Conservation (phyloP, 2,888 invertebrate species). For the Molorchus minor region DNA sequence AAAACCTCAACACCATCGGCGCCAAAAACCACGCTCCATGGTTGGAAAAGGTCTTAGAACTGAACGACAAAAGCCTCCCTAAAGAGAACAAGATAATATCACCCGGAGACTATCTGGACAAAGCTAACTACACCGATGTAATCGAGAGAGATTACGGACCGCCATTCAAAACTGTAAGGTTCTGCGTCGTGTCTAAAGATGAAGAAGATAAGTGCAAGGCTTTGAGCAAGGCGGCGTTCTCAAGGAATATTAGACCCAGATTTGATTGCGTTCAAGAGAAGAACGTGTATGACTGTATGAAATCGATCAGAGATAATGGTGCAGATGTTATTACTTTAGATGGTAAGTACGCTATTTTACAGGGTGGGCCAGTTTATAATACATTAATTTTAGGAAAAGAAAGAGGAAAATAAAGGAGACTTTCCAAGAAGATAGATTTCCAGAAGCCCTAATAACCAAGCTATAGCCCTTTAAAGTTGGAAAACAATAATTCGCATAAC, state of each 20-base stretch:
- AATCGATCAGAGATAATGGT: constrained; percentile 72
- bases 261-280: constrained; percentile 78
- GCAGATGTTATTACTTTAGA: constrained; percentile 78
- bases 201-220: constrained; percentile 79
- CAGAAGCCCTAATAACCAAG: too few species aligned
- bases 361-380: too few species aligned
- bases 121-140: constrained; percentile 68
- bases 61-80: constrained; percentile 69
- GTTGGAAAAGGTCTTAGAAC: constrained; percentile 66
- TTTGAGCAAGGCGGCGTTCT: constrained; percentile 76
- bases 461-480: too few species aligned
- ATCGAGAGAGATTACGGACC: constrained; percentile 77
- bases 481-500: too few species aligned
- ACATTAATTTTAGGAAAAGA: too few species aligned
- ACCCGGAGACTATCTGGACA: constrained; percentile 56
- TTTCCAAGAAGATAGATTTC: too few species aligned
- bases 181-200: constrained; percentile 74
- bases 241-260: constrained; percentile 81
- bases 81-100: constrained; percentile 56
- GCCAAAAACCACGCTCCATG: constrained; percentile 60
- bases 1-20: constrained; percentile 64
- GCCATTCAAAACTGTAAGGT: constrained; percentile 71
- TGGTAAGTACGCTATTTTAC: too few species aligned
- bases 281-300: constrained; percentile 72
- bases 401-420: too few species aligned